phyloP scores from a whole-genome alignment of 2,113 vertebrate species.

The Patagioenas fasciata region DNA sequence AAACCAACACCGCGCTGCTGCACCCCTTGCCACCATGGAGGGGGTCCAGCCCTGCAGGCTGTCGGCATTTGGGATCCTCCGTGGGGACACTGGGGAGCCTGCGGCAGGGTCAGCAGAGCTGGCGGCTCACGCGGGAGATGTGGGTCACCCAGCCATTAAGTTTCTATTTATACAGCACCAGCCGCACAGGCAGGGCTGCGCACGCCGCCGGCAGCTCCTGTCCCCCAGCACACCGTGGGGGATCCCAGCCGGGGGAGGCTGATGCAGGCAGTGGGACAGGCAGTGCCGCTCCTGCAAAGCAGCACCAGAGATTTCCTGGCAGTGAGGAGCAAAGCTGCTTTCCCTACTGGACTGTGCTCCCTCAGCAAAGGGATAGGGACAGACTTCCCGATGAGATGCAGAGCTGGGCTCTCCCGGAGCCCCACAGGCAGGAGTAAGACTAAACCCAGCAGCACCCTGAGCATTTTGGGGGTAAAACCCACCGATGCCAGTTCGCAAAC shows the following conservation, averaged over 20 bases:
- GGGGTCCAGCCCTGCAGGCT: neutral
- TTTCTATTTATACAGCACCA: slow-evolving; percentile 42
- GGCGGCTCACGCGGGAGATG: neutral
- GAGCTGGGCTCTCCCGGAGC: neutral
- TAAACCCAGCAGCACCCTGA: neutral
- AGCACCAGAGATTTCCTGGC: neutral
- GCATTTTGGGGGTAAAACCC: neutral
- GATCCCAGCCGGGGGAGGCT: neutral
- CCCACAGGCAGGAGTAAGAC: neutral
- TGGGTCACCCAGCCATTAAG: slow-evolving; percentile 60
- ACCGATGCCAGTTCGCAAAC: accelerated
- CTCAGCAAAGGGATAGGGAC: neutral
- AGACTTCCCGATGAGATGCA: accelerated
- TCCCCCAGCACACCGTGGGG: neutral
- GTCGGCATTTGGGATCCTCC: neutral
- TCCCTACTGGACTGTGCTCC: neutral
- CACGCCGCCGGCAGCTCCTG: neutral
- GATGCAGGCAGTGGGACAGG: neutral
- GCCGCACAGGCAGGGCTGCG: neutral
- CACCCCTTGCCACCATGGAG: neutral
- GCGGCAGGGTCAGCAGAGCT: neutral
- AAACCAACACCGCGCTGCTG: neutral
- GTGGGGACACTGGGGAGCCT: accelerated
- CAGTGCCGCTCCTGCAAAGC: neutral
- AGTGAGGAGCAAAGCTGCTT: neutral